These are phyloP conservation scores for Anguilla megastoma DNA, from an alignment of 2,797 vertebrate species.

Conservation along the genomic window DNA sequence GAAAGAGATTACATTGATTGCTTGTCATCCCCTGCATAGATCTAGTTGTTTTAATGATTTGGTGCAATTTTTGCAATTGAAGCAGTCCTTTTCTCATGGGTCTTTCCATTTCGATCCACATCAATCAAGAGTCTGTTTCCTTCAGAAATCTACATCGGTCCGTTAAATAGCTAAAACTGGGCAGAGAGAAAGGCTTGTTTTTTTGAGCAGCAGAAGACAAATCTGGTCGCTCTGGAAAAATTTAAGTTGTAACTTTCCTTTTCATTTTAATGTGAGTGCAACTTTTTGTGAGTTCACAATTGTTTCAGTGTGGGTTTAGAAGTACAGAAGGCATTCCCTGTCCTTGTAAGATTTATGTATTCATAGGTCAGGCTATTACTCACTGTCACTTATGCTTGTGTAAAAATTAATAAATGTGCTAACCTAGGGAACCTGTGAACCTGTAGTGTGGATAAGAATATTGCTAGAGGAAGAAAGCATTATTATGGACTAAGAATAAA, in stretches of 20 bases:
- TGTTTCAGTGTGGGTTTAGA: neutral
- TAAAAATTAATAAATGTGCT: neutral
- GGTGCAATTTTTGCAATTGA: slow-evolving; percentile 20
- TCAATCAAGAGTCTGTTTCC: neutral
- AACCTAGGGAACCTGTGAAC: neutral
- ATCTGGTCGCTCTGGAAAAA: neutral
- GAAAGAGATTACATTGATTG: slow-evolving; percentile 25
- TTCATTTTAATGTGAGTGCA: neutral
- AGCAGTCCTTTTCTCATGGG: neutral
- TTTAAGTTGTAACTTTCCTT: neutral
- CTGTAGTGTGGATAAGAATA: neutral
- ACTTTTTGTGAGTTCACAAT: neutral
- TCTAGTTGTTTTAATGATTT: slow-evolving; percentile 20
- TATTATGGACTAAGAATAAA: neutral
- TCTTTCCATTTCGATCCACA: neutral
- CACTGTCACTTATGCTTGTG: neutral
- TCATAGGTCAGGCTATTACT: slow-evolving; percentile 3
- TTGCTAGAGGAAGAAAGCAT: neutral
- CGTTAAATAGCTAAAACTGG: slow-evolving; percentile 15
- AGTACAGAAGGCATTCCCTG: neutral
- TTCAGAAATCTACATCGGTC: neutral
- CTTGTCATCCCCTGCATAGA: neutral
- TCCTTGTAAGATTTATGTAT: neutral
- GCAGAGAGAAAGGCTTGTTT: neutral
- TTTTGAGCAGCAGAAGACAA: neutral